A percentile compares a stretch with the other conserved stretches of the same genome.
Conservation (phyloP, 2,888 invertebrate genomes). For the Tenthredo distinguenda region DNA sequence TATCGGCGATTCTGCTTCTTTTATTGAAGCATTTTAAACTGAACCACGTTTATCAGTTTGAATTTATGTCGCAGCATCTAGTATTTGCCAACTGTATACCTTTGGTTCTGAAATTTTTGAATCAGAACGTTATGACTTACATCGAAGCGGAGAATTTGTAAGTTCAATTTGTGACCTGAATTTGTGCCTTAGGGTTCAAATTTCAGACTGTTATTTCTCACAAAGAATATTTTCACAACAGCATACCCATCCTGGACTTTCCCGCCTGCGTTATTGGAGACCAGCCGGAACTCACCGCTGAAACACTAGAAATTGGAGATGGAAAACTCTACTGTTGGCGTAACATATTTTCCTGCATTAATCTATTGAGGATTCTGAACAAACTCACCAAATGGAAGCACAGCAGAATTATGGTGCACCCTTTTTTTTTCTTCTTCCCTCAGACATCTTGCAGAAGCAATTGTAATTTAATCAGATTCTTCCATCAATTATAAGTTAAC, state of each 20-base stretch:
- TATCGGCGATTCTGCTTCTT: conserved; percentile 93
- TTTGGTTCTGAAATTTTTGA: conserved; percentile 98
- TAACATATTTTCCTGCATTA: conserved; percentile 98
- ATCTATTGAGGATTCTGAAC: conserved; percentile 96
- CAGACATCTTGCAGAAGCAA: not conserved
- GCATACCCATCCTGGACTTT: conserved; percentile 96
- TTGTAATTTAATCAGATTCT: no score
- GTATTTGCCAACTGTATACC: conserved; percentile 99
- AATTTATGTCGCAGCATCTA: conserved; percentile 98
- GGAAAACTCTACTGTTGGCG: conserved; percentile 96
- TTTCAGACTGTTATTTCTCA: not conserved
- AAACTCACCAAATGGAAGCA: conserved; percentile 99
- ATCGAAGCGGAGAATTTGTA: conserved; percentile 95
- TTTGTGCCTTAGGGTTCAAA: not conserved
- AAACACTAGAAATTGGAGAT: conserved; percentile 92
- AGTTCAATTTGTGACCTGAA: conserved; percentile 67
- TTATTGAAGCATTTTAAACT: conserved; percentile 98
- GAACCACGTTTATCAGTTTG: conserved; percentile 99
- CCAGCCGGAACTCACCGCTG: conserved; percentile 94
- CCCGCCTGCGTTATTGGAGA: conserved; percentile 98
- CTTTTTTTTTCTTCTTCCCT: conserved; percentile 7
- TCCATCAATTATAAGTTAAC: no score
- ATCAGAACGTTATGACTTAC: conserved; percentile 97
- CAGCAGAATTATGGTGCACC: conserved; percentile 92
- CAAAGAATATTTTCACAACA: conserved; percentile 70